Base-by-base conservation (phyloP, 2,113 vertebrate genomes). In the Motacilla alba region DNA sequence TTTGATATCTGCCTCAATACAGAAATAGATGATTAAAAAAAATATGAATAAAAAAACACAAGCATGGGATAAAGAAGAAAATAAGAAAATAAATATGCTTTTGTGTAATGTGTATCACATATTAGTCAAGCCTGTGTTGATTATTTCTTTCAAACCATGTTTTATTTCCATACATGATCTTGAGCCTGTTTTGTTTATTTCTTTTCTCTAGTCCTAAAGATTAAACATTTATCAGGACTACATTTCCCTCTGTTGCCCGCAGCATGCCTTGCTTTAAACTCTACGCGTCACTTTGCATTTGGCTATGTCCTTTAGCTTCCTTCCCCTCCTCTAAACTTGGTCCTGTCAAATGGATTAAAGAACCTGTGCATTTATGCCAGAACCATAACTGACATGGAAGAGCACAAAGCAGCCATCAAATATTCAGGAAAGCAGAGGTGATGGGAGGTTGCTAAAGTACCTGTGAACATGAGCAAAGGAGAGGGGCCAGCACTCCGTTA, bases 181-280 rank as follows among this genome's bases (percentile, higher is more conserved):
- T 69, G 13, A 90, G 59, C 33, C n/a, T 44, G 6, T 75, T 63
- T 37, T 88, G 60, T 81, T 94, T 79, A 68, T 84, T 91, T 66
- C 35, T 23, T 26, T 79, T 76, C 74, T 63, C 26, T 66, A 79
- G 70, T 69, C 50, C 58, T 53, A n/a, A 63, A 91, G 75, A 88
- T 93, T 44, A 85, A 95, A 83, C 30, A 91, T 95, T 89, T 82
- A 97, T 79, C 70, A 91, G 50, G 67, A 93, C 89, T 79, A 55
- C 58, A 79, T 67, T 89, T 83, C 43, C 53, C 53, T 73, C 22
- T 8, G 4, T 66, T 94, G 93, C 91, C 94, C 93, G 78, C 87
- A 93, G 95, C 95, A 89, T 43, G 33, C 66, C 49, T 56, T 30
- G 49, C 66, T 85, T 87, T 93, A 76, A 93, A 83, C 3, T 6